phyloP scores from a whole-genome alignment of 2,797 vertebrate genomes.

The Hyperoplus immaculatus region DNA sequence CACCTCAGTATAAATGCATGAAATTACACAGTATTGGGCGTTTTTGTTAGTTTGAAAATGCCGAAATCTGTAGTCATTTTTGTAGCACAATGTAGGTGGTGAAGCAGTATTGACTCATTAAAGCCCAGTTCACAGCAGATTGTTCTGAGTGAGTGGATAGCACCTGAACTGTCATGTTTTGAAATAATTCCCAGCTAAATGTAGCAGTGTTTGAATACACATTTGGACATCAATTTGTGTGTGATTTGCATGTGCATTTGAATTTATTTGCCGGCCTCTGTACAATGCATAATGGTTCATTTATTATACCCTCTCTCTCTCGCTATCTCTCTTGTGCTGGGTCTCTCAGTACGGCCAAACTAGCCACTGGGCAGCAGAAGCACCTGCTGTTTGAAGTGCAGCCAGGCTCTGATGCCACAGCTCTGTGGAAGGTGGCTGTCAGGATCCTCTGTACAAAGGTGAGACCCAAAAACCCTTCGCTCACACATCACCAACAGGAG shows the following conservation, averaged over 20 bases:
- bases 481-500: constrained; percentile 4
- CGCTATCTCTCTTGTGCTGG: constrained; percentile 3
- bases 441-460: constrained; percentile 97
- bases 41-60: neutral
- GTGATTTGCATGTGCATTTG: neutral
- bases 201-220: neutral
- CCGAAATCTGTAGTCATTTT: neutral
- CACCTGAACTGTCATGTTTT: neutral
- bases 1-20: neutral
- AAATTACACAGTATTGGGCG: neutral
- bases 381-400: constrained; percentile 97
- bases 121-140: neutral
- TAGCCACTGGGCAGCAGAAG: constrained; percentile 94
- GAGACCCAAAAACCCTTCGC: constrained; percentile 50
- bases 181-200: neutral
- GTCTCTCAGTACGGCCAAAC: constrained; percentile 90
- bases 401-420: constrained; percentile 94
- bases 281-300: neutral
- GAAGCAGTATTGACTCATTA: neutral
- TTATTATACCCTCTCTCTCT: neutral
- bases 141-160: neutral
- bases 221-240: neutral
- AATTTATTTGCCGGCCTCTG: too few species aligned
- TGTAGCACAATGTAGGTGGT: neutral
- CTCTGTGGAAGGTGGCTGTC: constrained; percentile 96